Conservation (phyloP, 2,797 vertebrate species). For the Tenualosa thibaudeaui region DNA sequence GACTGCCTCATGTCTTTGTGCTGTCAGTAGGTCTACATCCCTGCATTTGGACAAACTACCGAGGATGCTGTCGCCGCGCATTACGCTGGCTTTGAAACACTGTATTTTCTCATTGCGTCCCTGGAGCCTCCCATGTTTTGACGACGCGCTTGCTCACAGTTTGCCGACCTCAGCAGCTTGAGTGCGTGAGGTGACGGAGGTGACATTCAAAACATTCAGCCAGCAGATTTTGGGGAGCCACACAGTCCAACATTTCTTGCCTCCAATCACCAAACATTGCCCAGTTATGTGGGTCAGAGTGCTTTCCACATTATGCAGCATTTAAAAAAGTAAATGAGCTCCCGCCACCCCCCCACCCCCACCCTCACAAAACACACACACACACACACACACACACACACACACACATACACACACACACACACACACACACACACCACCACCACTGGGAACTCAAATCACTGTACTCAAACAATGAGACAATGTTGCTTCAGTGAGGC, state of each 20-base stretch:
- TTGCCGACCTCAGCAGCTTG: background rate
- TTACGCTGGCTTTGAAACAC: background rate
- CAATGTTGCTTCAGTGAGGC: conserved; percentile 66
- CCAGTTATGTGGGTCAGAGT: conserved; percentile 64
- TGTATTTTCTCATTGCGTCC: background rate
- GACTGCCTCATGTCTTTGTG: background rate
- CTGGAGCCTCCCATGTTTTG: background rate
- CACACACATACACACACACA: background rate
- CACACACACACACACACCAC: background rate
- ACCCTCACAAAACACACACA: background rate
- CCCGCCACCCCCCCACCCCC: conserved; percentile 53
- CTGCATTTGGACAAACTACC: background rate
- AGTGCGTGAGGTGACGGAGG: conserved; percentile 21
- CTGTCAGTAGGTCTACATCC: background rate
- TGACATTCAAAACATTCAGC: conserved; percentile 33
- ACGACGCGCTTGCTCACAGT: background rate
- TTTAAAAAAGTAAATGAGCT: conserved; percentile 59
- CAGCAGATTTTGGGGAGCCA: background rate
- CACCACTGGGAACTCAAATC: background rate
- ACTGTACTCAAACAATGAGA: conserved; percentile 66
- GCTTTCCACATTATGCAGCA: conserved; percentile 48
- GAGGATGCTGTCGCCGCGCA: background rate
- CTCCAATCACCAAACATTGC: conserved; percentile 33
- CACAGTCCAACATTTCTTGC: background rate
- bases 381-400: background rate